Evolutionary conservation across 2,888 invertebrate genomes (phyloP).

Genomic region (Leucozona laternaria): DNA sequence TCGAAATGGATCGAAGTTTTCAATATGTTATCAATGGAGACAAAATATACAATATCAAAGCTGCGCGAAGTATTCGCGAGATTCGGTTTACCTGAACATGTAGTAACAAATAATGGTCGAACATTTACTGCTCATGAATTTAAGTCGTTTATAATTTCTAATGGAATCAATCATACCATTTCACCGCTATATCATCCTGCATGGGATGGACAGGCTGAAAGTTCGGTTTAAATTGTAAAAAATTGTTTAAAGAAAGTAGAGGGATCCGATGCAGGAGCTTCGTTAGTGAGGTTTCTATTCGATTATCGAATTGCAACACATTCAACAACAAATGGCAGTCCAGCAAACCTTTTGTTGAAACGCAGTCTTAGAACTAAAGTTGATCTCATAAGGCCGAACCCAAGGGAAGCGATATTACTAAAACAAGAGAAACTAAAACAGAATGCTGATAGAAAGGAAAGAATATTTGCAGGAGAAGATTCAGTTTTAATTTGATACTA

Average conservation of each 20-base stretch:
- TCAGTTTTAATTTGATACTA: too few relatives aligned
- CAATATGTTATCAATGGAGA: conserved; percentile 4
- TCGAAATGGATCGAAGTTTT: conserved; percentile 11
- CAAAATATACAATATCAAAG: conserved; percentile 1
- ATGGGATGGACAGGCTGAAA: too few relatives aligned
- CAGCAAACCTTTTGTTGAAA: neutral
- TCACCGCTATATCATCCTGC: conserved; percentile 1
- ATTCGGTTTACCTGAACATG: too few relatives aligned
- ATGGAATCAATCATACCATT: conserved; percentile 7
- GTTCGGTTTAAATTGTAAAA: too few relatives aligned
- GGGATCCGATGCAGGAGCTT: too few relatives aligned
- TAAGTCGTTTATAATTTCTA: neutral
- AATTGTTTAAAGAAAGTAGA: too few relatives aligned
- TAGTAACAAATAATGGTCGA: too few relatives aligned
- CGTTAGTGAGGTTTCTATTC: too few relatives aligned
- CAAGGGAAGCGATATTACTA: neutral
- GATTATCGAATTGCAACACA: too few relatives aligned
- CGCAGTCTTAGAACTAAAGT: neutral
- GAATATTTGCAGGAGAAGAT: too few relatives aligned
- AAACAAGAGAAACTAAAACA: neutral
- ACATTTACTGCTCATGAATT: conserved; percentile 18
- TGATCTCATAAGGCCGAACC: neutral
- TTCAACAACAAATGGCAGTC: neutral
- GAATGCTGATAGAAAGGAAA: neutral
- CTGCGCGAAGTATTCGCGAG: too few relatives aligned